Evolutionary conservation across 2,113 vertebrate species (phyloP).

Genomic region (Oxyruncus cristatus): DNA sequence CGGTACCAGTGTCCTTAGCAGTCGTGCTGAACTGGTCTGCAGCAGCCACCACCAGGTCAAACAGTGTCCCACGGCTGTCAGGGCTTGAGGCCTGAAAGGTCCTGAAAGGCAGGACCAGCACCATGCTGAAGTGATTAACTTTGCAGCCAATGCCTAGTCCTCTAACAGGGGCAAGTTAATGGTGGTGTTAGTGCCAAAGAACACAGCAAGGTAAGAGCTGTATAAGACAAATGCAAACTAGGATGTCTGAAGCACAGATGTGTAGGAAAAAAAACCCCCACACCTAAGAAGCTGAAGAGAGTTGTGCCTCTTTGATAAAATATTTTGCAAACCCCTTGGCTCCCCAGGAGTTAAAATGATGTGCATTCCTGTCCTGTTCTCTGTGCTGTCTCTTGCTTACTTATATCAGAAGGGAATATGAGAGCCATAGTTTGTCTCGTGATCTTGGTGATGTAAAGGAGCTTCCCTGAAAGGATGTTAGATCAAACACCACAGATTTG

Average conservation of each 20-base stretch:
- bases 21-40: not conserved
- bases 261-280: not conserved
- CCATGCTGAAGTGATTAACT: not conserved
- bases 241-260: not conserved
- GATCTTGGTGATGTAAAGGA: not conserved
- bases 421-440: not conserved
- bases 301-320: not conserved
- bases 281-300: not conserved
- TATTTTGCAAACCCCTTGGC: not conserved
- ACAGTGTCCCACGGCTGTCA: rapidly evolving
- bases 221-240: not conserved
- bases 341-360: not conserved
- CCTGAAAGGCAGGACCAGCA: not conserved
- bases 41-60: not conserved
- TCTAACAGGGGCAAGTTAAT: not conserved
- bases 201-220: not conserved
- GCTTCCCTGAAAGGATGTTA: not conserved
- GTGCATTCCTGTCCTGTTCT: not conserved
- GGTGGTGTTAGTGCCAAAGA: not conserved
- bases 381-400: not conserved
- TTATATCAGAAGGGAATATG: not conserved
- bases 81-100: not conserved
- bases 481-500: not conserved
- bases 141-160: not conserved
- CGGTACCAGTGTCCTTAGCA: not conserved